Conservation (phyloP, 1,140 invertebrate species). For the Rhagoletis zephyria region DNA sequence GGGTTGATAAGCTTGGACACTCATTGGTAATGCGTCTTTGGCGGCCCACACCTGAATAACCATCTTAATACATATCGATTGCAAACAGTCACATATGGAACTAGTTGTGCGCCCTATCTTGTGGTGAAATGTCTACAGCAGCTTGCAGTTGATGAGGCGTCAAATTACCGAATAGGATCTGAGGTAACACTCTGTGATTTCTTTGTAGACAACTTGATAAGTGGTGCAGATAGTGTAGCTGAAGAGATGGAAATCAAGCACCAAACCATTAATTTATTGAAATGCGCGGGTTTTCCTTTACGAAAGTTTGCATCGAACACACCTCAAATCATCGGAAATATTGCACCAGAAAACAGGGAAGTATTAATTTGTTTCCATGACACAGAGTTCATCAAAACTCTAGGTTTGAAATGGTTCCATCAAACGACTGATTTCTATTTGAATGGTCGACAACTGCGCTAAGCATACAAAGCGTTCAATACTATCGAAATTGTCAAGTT, state of each 20-base stretch:
- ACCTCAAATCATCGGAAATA: not conserved
- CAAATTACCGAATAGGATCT: constrained; percentile 61
- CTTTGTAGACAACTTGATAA: constrained; percentile 72
- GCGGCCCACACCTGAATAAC: constrained; percentile 46
- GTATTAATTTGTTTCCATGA: not conserved
- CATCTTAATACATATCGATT: constrained; percentile 50
- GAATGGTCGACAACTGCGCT: not conserved
- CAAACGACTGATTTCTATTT: constrained; percentile 60
- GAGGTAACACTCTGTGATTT: constrained; percentile 60
- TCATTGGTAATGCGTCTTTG: constrained; percentile 65
- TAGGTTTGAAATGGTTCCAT: constrained; percentile 68
- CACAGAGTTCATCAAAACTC: constrained; percentile 55
- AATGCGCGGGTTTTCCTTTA: constrained; percentile 28
- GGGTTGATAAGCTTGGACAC: constrained; percentile 63
- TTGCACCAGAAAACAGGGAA: not conserved
- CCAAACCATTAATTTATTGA: constrained; percentile 37
- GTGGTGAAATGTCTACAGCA: constrained; percentile 63
- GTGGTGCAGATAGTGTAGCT: constrained; percentile 6
- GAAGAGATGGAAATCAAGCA: not conserved
- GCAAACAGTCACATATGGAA: constrained; percentile 60
- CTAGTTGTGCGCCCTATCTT: constrained; percentile 55
- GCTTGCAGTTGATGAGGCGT: constrained; percentile 65
- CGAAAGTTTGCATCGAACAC: constrained; percentile 49
- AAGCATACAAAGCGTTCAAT: constrained; percentile 59
- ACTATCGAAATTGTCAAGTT: constrained; percentile 58